Evolutionary conservation across 2,888 invertebrate genomes (phyloP).

Genomic region (Acheta domesticus): DNA sequence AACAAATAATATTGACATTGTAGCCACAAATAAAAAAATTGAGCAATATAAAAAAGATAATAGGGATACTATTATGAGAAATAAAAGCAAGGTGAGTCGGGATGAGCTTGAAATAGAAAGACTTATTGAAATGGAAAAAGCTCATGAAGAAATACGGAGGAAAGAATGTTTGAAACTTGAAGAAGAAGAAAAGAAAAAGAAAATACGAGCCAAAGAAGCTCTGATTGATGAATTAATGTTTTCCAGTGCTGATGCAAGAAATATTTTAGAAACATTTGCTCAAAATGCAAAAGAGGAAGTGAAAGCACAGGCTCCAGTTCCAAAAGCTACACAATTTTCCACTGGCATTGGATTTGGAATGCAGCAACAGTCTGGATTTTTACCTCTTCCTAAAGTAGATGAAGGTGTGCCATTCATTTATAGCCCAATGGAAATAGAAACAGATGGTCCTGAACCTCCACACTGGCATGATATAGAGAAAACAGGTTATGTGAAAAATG

Average conservation of each 20-base stretch:
- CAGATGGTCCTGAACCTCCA: slow-evolving; percentile 75
- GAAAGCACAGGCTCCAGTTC: slow-evolving; percentile 32
- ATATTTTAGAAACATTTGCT: slow-evolving; percentile 79
- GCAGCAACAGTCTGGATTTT: slow-evolving; percentile 58
- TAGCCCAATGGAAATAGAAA: slow-evolving; percentile 55
- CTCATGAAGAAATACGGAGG: slow-evolving; percentile 69
- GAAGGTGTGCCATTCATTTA: slow-evolving; percentile 76
- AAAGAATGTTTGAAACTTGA: slow-evolving; percentile 67
- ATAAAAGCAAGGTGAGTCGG: slow-evolving; percentile 69
- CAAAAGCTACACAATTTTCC: slow-evolving; percentile 68
- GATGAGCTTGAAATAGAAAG: slow-evolving; percentile 86
- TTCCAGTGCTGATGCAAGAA: slow-evolving; percentile 83
- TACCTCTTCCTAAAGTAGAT: slow-evolving; percentile 67
- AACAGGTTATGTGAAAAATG: slow-evolving; percentile 70
- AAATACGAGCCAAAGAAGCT: slow-evolving; percentile 83
- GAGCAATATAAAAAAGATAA: slow-evolving; percentile 90
- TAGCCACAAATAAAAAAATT: slow-evolving; percentile 83
- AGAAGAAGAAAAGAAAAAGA: slow-evolving; percentile 70
- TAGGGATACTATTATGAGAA: slow-evolving; percentile 76
- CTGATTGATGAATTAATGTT: slow-evolving; percentile 94
- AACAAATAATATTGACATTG: slow-evolving; percentile 81
- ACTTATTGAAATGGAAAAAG: slow-evolving; percentile 75
- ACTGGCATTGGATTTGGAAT: slow-evolving; percentile 79
- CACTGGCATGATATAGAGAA: slow-evolving; percentile 58
- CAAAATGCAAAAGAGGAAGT: slow-evolving; percentile 65